Evolutionary conservation across 2,888 invertebrate genomes (phyloP).

Genomic region (Panzeria rudis): DNA sequence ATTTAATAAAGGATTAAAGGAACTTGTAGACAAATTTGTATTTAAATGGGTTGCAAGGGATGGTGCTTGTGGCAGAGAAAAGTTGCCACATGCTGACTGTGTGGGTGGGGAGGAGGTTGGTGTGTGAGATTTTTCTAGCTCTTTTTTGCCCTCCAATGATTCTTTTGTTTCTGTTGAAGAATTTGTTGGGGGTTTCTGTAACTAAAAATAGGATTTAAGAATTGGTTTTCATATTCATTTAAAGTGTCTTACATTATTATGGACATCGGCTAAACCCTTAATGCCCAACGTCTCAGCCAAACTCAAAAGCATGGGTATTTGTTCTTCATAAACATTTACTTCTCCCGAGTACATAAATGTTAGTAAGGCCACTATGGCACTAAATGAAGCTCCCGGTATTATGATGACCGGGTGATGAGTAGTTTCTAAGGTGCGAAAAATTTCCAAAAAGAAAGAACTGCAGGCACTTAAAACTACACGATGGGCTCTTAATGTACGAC

Average conservation of each 20-base stretch:
- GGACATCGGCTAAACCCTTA: conserved; percentile 91
- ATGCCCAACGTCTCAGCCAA: conserved; percentile 92
- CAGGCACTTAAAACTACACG: conserved; percentile 94
- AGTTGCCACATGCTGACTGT: conserved; percentile 44
- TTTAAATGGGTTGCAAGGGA: conserved; percentile 55
- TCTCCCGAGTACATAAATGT: conserved; percentile 95
- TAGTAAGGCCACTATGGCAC: conserved; percentile 87
- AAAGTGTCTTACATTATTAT: conserved; percentile 87
- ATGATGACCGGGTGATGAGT: conserved; percentile 83
- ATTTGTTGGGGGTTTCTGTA: conserved; percentile 71
- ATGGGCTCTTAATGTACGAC: conserved; percentile 93
- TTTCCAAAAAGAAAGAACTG: conserved; percentile 91
- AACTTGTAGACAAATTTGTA: conserved; percentile 69
- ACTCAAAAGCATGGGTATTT: conserved; percentile 90
- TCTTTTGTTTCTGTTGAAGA: conserved; percentile 69
- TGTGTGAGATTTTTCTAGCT: conserved; percentile 72
- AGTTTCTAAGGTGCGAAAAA: conserved; percentile 86
- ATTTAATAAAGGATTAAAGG: conserved; percentile 65
- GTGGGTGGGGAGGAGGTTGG: conserved; percentile 74
- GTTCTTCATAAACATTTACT: conserved; percentile 92
- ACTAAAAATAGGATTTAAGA: conserved; percentile 34
- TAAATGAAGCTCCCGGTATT: conserved; percentile 83
- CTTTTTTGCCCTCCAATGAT: conserved; percentile 61
- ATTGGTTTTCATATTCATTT: neutral
- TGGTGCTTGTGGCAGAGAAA: conserved; percentile 55